A percentile compares a stretch with the other conserved stretches of the same genome.
These are phyloP conservation scores for Jordanella pulchra DNA, from an alignment of 2,797 vertebrate genomes.

Conservation along the genomic window DNA sequence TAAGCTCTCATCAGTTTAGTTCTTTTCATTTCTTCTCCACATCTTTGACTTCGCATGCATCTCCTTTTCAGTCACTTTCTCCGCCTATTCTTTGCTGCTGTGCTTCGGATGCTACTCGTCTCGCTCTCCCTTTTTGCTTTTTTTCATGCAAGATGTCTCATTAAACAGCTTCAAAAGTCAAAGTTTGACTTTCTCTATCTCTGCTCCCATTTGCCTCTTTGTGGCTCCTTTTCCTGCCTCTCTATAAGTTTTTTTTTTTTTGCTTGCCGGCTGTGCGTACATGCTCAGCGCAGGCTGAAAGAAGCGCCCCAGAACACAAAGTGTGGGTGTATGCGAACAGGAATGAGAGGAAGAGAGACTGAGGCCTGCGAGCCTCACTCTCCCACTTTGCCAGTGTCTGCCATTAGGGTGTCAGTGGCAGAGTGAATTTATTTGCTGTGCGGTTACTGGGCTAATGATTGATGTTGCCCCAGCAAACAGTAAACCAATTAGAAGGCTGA, in stretches of 20 bases:
- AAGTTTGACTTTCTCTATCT: slow-evolving; percentile 69
- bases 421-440: slow-evolving; percentile 96
- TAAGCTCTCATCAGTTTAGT: slow-evolving; percentile 53
- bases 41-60: slow-evolving; percentile 31
- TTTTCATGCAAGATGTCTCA: slow-evolving; percentile 64
- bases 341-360: slow-evolving; percentile 65
- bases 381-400: slow-evolving; percentile 79
- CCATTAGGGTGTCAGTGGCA: slow-evolving; percentile 93
- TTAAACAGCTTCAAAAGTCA: slow-evolving; percentile 76
- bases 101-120: slow-evolving; percentile 32
- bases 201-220: slow-evolving; percentile 67
- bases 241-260: slow-evolving; percentile 22
- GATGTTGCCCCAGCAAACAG: slow-evolving; percentile 96
- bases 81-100: slow-evolving; percentile 57
- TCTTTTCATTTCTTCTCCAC: slow-evolving; percentile 25
- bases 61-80: slow-evolving; percentile 28
- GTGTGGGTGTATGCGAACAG: slow-evolving; percentile 72
- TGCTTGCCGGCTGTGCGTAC: background rate
- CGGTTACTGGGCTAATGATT: slow-evolving; percentile 96
- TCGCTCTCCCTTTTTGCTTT: slow-evolving; percentile 30
- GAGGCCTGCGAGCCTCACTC: slow-evolving; percentile 67
- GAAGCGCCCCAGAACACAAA: slow-evolving; percentile 66
- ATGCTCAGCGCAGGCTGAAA: slow-evolving; percentile 64
- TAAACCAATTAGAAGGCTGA: slow-evolving; percentile 99
- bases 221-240: slow-evolving; percentile 42